Evolutionary conservation across 2,797 vertebrate genomes (phyloP).

Genomic region (Parauchenoglanis punctatus): DNA sequence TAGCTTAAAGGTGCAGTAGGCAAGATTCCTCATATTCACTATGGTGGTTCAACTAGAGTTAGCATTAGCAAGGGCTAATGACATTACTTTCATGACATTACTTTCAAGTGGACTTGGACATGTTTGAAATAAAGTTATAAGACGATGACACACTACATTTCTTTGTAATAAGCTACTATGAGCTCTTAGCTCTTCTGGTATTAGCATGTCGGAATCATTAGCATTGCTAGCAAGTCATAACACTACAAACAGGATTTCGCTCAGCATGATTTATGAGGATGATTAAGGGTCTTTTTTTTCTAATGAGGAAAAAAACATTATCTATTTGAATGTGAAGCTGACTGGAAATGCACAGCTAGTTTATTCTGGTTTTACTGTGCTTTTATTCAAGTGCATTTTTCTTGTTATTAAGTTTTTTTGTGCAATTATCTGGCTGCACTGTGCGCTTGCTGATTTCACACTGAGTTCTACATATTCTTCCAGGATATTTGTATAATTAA

Average conservation of each 20-base stretch:
- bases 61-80: background rate
- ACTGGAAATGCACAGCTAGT: background rate
- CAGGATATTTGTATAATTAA: too few relatives aligned
- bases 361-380: background rate
- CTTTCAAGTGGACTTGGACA: background rate
- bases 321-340: background rate
- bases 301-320: background rate
- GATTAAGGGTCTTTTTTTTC: background rate
- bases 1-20: background rate
- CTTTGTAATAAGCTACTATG: background rate
- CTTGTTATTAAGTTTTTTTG: background rate
- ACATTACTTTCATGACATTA: background rate
- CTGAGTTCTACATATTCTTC: background rate
- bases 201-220: background rate
- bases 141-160: background rate
- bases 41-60: background rate
- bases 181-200: background rate
- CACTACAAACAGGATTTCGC: background rate
- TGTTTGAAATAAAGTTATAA: background rate
- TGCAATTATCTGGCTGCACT: background rate
- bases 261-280: background rate
- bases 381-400: background rate
- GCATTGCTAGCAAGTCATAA: background rate
- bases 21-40: background rate
- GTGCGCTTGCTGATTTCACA: background rate